These are phyloP conservation scores for Stenurella melanura DNA, from an alignment of 2,888 invertebrate species.

Conservation along the genomic window DNA sequence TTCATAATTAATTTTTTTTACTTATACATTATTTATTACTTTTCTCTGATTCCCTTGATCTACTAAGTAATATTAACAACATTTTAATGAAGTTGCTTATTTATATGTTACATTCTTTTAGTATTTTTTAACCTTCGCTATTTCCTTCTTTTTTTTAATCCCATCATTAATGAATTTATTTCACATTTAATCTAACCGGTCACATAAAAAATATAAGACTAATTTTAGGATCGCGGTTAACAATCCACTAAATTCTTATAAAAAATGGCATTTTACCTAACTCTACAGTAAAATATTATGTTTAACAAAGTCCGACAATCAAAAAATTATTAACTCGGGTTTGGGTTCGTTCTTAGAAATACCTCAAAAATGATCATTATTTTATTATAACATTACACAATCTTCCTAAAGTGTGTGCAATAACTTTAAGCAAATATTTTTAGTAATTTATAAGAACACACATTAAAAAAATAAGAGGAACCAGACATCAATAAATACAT, in stretches of 20 bases:
- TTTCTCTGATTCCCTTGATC: slow-evolving; percentile 3
- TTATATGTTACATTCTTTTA: background rate
- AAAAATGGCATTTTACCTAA: background rate
- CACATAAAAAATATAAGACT: background rate
- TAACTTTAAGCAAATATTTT: too few relatives aligned
- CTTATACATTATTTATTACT: background rate
- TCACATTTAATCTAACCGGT: background rate
- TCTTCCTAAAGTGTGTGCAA: too few relatives aligned
- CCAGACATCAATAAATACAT: too few relatives aligned
- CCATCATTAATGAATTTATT: background rate
- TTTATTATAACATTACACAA: too few relatives aligned
- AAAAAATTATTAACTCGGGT: too few relatives aligned
- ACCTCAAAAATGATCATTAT: too few relatives aligned
- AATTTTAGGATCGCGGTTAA: background rate
- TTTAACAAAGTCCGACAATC: too few relatives aligned
- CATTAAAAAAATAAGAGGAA: too few relatives aligned
- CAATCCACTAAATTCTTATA: background rate
- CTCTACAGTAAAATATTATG: too few relatives aligned
- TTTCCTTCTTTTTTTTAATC: background rate
- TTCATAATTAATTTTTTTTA: background rate
- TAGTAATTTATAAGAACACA: too few relatives aligned
- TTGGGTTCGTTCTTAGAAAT: too few relatives aligned
- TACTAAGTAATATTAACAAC: background rate
- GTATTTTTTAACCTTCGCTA: background rate
- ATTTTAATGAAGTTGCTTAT: background rate